These are phyloP conservation scores for Tachina fera DNA, from an alignment of 2,888 invertebrate species.

Conservation along the genomic window DNA sequence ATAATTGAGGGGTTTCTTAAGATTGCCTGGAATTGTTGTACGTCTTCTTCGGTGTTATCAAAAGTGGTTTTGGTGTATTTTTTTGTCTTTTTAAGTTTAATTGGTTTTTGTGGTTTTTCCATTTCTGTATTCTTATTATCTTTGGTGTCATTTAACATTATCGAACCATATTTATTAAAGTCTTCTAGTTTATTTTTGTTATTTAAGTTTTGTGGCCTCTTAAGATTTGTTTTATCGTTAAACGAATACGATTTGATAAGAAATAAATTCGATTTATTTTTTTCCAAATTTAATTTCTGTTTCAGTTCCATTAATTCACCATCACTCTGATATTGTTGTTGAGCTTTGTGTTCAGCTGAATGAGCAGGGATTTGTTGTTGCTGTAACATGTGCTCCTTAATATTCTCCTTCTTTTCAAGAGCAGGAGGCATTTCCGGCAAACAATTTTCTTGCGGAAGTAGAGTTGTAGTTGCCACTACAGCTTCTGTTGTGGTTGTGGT, in stretches of 20 bases:
- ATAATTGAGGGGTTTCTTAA: slow-evolving; percentile 65
- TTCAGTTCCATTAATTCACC: slow-evolving; percentile 64
- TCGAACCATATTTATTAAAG: slow-evolving; percentile 40
- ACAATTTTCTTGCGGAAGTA: slow-evolving; percentile 4
- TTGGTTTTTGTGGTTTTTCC: slow-evolving; percentile 27
- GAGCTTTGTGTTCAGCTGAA: slow-evolving; percentile 20
- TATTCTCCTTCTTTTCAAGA: slow-evolving; percentile 1
- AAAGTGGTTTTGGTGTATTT: slow-evolving; percentile 57
- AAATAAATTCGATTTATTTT: slow-evolving; percentile 72
- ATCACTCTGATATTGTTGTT: slow-evolving; percentile 64
- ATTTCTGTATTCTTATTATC: slow-evolving; percentile 5
- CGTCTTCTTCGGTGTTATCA: slow-evolving; percentile 52
- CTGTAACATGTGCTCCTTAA: slow-evolving; percentile 11
- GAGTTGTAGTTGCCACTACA: not conserved
- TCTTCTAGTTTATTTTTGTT: slow-evolving; percentile 43
- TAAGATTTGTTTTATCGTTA: slow-evolving; percentile 65
- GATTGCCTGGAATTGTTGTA: slow-evolving; percentile 56
- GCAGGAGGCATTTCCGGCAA: not conserved
- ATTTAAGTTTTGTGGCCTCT: slow-evolving; percentile 42
- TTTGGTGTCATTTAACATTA: slow-evolving; percentile 37
- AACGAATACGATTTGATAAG: slow-evolving; percentile 74
- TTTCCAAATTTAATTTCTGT: slow-evolving; percentile 65
- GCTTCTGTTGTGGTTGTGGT: not conserved
- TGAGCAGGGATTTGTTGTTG: not conserved
- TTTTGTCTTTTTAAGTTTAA: slow-evolving; percentile 54